Conservation (phyloP, 2,113 vertebrate species). For the Rallus limicola region DNA sequence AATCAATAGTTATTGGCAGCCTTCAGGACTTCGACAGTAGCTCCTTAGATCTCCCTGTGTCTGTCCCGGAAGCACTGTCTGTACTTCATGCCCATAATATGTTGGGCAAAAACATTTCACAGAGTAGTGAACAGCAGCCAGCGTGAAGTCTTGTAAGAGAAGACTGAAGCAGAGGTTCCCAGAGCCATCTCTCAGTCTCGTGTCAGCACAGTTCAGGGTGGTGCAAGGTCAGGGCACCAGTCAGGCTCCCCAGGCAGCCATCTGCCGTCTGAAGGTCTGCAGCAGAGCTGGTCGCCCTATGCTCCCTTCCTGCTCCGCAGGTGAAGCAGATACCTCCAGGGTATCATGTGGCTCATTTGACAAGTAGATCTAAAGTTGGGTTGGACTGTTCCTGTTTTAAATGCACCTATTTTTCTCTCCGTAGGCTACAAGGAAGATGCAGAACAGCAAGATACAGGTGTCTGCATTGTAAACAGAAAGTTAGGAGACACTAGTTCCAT, state of each 20-base stretch:
- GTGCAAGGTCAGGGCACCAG: not conserved
- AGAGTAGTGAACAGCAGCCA: not conserved
- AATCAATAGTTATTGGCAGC: not conserved
- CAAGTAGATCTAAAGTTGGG: not conserved
- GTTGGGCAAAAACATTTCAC: rapidly evolving
- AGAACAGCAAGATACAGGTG: not conserved
- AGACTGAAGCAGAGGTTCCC: not conserved
- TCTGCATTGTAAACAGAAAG: not conserved
- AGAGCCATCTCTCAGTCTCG: not conserved
- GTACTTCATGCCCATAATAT: not conserved
- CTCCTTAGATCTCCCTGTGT: not conserved
- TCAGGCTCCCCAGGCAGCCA: not conserved
- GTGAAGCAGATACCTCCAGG: not conserved
- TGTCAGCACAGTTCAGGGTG: rapidly evolving
- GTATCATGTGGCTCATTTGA: not conserved
- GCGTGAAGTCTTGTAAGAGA: not conserved
- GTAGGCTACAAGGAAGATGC: not conserved
- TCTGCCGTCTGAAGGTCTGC: not conserved
- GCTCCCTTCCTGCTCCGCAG: not conserved
- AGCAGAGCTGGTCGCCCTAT: not conserved
- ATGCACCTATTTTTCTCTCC: not conserved
- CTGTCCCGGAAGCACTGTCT: not conserved
- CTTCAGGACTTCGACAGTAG: not conserved
- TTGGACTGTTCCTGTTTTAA: not conserved
- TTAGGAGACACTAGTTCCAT: not conserved